phyloP scores from a whole-genome alignment of 1,140 invertebrate genomes.

The Reticulitermes speratus region DNA sequence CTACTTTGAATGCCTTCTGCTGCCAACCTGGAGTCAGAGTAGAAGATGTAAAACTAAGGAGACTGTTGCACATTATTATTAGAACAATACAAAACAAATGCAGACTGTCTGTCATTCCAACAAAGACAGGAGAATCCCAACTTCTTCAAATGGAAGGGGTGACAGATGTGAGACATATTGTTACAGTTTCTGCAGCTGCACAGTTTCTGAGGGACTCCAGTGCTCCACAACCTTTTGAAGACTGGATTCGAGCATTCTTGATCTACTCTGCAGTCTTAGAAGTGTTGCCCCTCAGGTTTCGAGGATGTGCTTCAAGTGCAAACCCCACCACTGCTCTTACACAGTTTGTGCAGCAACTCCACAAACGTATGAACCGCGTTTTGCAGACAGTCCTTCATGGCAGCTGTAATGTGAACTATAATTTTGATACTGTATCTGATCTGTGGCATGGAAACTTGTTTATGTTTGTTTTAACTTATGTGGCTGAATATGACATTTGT shows the following conservation, averaged over 20 bases:
- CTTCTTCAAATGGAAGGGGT: not conserved
- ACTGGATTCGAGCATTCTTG: slow-evolving; percentile 9
- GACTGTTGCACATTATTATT: not conserved
- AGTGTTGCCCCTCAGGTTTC: not conserved
- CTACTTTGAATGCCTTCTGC: slow-evolving; percentile 3
- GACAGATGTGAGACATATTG: not conserved
- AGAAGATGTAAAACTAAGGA: not conserved
- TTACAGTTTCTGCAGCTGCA: slow-evolving; percentile 12
- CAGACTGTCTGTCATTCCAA: not conserved
- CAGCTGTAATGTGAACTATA: not conserved
- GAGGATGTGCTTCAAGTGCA: not conserved
- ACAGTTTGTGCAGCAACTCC: not conserved
- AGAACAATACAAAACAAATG: not conserved
- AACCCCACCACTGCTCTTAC: not conserved
- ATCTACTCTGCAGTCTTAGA: not conserved
- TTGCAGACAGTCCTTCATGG: not conserved
- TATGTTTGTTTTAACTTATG: slow-evolving; percentile 11
- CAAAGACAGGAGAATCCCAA: too few relatives aligned
- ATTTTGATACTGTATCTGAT: slow-evolving; percentile 21
- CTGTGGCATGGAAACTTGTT: slow-evolving; percentile 34
- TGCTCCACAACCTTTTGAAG: not conserved
- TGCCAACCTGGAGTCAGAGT: not conserved
- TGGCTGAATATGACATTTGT: not conserved
- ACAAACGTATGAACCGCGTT: not conserved
- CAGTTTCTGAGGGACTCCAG: not conserved